phyloP scores from a whole-genome alignment of 2,888 invertebrate species.

The Heliconius ismenius region DNA sequence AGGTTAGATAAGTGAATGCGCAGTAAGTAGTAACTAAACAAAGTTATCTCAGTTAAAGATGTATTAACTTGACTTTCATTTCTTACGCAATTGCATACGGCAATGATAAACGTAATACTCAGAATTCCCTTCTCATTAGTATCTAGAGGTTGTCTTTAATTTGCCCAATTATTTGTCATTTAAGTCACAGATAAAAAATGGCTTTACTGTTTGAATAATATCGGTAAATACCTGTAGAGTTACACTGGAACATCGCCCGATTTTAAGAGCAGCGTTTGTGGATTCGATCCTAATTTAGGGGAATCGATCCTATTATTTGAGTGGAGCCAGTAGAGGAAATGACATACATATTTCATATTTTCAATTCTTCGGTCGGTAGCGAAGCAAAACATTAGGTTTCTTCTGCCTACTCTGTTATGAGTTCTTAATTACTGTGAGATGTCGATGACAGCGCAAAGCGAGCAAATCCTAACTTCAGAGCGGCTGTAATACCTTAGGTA shows the following conservation, averaged over 20 bases:
- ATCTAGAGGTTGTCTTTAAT: constrained; percentile 30
- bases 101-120: constrained; percentile 27
- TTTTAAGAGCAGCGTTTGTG: no score
- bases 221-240: neutral
- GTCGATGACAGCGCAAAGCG: no score
- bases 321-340: no score
- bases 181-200: neutral
- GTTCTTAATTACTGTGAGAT: no score
- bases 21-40: constrained; percentile 7
- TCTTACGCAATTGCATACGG: constrained; percentile 30
- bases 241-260: no score
- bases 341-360: no score
- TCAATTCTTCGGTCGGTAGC: no score
- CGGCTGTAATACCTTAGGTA: neutral
- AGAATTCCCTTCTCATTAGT: constrained; percentile 37
- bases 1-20: constrained; percentile 13
- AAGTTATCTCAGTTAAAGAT: constrained; percentile 10
- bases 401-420: no score
- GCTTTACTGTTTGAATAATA: neutral
- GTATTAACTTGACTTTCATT: constrained; percentile 36
- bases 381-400: no score
- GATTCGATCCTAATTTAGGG: no score
- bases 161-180: constrained; percentile 28
- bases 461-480: no score
- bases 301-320: no score